Evolutionary conservation across 2,888 invertebrate species (phyloP), one percentile per base, ranked within the genome.

Genomic region (Trichacis sp.): DNA sequence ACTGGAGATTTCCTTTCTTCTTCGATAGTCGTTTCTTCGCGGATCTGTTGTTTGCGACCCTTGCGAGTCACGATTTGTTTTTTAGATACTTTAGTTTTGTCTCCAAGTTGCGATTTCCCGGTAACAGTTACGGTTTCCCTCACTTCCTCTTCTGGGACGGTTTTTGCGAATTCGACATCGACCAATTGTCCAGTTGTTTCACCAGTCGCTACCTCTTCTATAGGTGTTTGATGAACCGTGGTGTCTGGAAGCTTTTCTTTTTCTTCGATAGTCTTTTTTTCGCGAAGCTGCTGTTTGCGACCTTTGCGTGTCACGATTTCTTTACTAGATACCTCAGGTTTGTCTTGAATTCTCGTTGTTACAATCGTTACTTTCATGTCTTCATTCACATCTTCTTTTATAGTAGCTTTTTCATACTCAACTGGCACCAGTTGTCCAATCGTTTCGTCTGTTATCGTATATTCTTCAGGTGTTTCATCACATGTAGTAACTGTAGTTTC

Each of bases 171-270:
- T 18, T 70, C 73, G 8, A 24, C 24, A 8, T 3, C 24, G 4
- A 8, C 4, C 4, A 24, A 8, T 24, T 5, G 8, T 24, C 56
- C 64, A 56, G 84, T 77, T 53, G 81, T 76, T 9, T 83, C 85
- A 58, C 85, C 86, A 71, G 85, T 80, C 72, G 86, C 82, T 36
- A 85, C 77, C 15, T 86, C 86, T 49, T 83, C 76, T 48, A 87
- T 86, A 24, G 15, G 18, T 3, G 17, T 38, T 3, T 53, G 20
- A 45, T 62, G n/a, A 46, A 86, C 82, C 2, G 84, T 69, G 53
- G 84, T 77, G 73, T 85, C 73, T 69, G 87, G 79, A 80, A 84
- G 71, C 73, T 83, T 85, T 42, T 86, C 85, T 64, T 85, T 85
- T 70, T 86, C 86, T 70, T 86, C 85, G 36, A 84, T 81, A 19